These are phyloP conservation scores for Apodemia duryi DNA, from an alignment of 2,888 invertebrate species.

Conservation along the genomic window DNA sequence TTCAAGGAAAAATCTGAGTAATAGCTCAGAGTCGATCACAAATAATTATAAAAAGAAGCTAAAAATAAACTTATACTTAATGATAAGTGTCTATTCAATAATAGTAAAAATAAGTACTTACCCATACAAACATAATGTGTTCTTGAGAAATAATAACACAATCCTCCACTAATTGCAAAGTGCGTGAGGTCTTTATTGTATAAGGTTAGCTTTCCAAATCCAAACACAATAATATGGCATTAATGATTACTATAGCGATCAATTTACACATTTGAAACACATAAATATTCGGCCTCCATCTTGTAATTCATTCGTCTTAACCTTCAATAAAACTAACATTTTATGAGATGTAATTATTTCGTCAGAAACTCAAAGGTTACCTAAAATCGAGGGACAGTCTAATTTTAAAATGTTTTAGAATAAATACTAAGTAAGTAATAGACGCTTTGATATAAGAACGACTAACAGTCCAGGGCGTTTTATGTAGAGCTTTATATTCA, in stretches of 20 bases:
- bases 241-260: constrained; percentile 8
- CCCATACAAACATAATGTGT: neutral
- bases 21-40: too few relatives aligned
- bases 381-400: constrained; percentile 9
- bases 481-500: too few relatives aligned
- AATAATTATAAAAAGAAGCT: too few relatives aligned
- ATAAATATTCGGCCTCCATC: constrained; percentile 14
- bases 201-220: constrained; percentile 13
- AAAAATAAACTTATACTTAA: too few relatives aligned
- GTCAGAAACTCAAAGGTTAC: constrained; percentile 6
- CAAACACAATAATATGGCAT: neutral
- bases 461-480: too few relatives aligned
- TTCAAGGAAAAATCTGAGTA: too few relatives aligned
- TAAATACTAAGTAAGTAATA: neutral
- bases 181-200: constrained; percentile 6
- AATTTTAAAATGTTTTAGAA: neutral
- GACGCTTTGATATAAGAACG: neutral
- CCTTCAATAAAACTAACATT: constrained; percentile 17
- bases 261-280: constrained; percentile 13
- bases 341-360: constrained; percentile 16
- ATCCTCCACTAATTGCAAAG: constrained; percentile 3
- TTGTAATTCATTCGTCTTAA: constrained; percentile 16
- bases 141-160: constrained; percentile 10
- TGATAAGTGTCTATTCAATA: neutral
- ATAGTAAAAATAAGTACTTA: neutral